phyloP scores from a whole-genome alignment of 2,888 invertebrate species.

The Lochmaea capreae region DNA sequence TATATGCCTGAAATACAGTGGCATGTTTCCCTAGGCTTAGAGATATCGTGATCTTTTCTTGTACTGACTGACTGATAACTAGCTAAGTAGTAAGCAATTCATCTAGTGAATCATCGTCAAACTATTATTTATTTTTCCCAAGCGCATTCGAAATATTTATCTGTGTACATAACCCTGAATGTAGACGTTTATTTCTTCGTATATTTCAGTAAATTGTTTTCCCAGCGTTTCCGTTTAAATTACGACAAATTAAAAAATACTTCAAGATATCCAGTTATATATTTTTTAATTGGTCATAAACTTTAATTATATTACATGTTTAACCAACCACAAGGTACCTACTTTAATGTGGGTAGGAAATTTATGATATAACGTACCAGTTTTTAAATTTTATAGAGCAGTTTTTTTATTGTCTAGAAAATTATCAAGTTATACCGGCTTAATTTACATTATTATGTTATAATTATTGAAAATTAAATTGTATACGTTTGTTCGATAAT shows the following conservation, averaged over 20 bases:
- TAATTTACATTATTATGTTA: not conserved
- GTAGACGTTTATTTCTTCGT: not conserved
- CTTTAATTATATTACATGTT: constrained; percentile 25
- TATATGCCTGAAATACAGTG: no score
- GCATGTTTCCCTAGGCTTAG: no score
- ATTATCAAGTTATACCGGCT: not conserved
- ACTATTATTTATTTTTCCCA: not conserved
- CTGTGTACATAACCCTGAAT: not conserved
- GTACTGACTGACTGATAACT: no score
- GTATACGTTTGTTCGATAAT: not conserved
- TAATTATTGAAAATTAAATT: not conserved
- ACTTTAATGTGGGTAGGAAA: constrained; percentile 21
- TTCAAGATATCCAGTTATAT: constrained; percentile 9
- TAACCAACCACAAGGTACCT: constrained; percentile 25
- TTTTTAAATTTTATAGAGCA: constrained; percentile 3
- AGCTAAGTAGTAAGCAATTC: no score
- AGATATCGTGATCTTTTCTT: no score
- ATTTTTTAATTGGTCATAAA: constrained; percentile 32
- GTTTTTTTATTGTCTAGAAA: constrained; percentile 7
- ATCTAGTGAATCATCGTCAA: no score
- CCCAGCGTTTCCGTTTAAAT: constrained; percentile 23
- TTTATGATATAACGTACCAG: constrained; percentile 18
- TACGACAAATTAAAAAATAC: constrained; percentile 28
- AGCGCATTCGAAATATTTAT: not conserved
- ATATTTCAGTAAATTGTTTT: constrained; percentile 6